Base-by-base conservation (phyloP, 2,888 invertebrate species). In the Amblyteles armatorius region DNA sequence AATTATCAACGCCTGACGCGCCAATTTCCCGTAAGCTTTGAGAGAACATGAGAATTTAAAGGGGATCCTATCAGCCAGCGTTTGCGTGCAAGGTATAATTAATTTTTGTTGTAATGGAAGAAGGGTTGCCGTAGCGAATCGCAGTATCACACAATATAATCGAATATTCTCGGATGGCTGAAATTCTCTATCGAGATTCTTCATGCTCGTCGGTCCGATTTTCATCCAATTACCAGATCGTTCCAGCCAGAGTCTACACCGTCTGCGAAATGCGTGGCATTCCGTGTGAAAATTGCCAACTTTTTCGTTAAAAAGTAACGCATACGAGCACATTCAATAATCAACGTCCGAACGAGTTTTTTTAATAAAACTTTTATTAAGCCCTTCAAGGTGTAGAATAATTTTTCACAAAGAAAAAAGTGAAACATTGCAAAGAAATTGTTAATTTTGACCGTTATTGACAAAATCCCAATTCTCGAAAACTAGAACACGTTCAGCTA, bases 81-180 rank as follows among this genome's bases (percentile, higher is more conserved):
- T 22, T 26, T 22, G 2, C 22, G 26, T 26, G 26, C 55, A 13
- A 3, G 11, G 55, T 9, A 57, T 57, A 19, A 57, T 57, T 57
- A 3, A 57, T 57, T 65, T 63, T 50, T 52, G 63, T 7, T 50
- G 52, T 76, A 76, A 50, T 29, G 74, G 63, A 50, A 50, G 74
- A 48, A 65, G 33, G 48, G 13, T 63, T 33, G 36, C 74, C 65
- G 63, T 65, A 26, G 65, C 74, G 29, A 65, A 76, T 76, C 22
- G 44, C 40, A 63, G 65, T 76, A 76, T 65, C 33, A 76, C 48
- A 65, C 74, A 63, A 76, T 65, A 63, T 65, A 76, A 76, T 76
- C 74, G 74, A 16, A 19, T 65, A 50, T 65, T 76, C 65, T 19
- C 33, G 74, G 74, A 76, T 65, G 63, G 65, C 33, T 76, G 74